Conservation (phyloP, 1,140 invertebrate species). For the Vanessa atalanta region DNA sequence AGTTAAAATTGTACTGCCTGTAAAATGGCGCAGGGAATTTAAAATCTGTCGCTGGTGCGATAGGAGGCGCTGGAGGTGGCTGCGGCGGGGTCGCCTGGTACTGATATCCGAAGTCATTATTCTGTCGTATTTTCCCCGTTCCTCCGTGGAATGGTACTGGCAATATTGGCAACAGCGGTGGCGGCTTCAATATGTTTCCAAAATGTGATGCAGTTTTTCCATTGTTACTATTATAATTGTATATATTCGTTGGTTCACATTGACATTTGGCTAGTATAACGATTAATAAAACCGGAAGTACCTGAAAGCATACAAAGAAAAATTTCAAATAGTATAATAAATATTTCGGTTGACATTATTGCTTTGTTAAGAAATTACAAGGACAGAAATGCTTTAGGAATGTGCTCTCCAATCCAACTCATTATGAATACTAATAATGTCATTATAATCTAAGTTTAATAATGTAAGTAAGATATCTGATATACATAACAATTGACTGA, state of each 20-base stretch:
- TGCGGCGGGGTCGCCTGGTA: slow-evolving; percentile 55
- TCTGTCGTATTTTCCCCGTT: slow-evolving; percentile 52
- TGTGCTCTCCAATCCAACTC: too few relatives aligned
- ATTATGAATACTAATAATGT: neutral
- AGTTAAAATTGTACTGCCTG: slow-evolving; percentile 76
- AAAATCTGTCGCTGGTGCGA: slow-evolving; percentile 51
- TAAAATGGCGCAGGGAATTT: slow-evolving; percentile 75
- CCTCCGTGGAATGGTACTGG: slow-evolving; percentile 70
- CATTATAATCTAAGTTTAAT: neutral
- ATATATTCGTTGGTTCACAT: slow-evolving; percentile 52
- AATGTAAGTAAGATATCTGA: neutral
- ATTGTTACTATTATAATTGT: slow-evolving; percentile 42
- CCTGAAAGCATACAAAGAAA: slow-evolving; percentile 56
- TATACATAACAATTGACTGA: neutral
- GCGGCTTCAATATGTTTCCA: slow-evolving; percentile 63
- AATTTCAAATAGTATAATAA: neutral
- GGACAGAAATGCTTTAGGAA: too few relatives aligned
- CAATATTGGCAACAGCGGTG: slow-evolving; percentile 52
- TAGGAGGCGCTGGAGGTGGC: slow-evolving; percentile 41
- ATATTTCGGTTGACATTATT: too few relatives aligned
- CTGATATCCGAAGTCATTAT: slow-evolving; percentile 51
- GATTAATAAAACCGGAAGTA: slow-evolving; percentile 56
- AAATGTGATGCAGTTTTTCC: slow-evolving; percentile 52
- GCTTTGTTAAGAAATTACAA: too few relatives aligned
- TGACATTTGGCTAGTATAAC: slow-evolving; percentile 49